Evolutionary conservation across 2,113 vertebrate genomes (phyloP), one percentile per base, ranked within the genome.

Genomic region (Pteronura brasiliensis): DNA sequence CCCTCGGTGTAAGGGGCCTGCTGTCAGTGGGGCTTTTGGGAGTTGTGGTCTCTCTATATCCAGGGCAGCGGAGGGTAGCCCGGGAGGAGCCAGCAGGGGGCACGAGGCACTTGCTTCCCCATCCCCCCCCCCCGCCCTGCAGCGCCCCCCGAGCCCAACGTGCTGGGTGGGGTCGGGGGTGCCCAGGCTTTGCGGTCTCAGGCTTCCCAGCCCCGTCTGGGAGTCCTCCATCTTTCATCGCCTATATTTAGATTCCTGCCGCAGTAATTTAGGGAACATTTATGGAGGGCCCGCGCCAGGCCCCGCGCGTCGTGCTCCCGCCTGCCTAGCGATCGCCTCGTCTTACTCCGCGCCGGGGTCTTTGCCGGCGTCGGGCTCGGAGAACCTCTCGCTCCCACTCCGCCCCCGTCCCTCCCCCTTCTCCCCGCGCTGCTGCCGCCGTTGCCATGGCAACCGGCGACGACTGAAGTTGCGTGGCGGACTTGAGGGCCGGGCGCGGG

Each of bases 391-490:
- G 92, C 97, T 97, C 98, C 98, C 97, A 97, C 97, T 98, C 98
- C 97, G 72, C 97, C 98, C 97, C 98, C 98, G 93, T 96, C 97
- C 97, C 97, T 97, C 96, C 97, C 98, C 92, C 88, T 95, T 95
- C 69, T 97, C 96, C 86, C 97, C 83, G 96, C 84, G 90, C 97
- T 97, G 95, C 98, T 97, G 96, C 84, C 95, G 94, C 95, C 95
- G 96, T 98, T 98, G 95, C 97, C 88, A 98, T 98, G 92, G 97
- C 96, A 98, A 97, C 96, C 95, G 95, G 95, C 93, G 92, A 98
- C 96, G 97, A 97, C 96, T 96, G 95, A 88, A 82, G 96, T 96
- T 97, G 96, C 97, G 96, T 97, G 94, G 98, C 88, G 29, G 80
- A 67, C 84, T 90, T 3, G 93, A 97, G 96, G 97, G 97, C 96